Percentiles rank a stretch among this genome's conserved stretches.
Evolutionary conservation across 2,797 vertebrate genomes (phyloP).

Genomic region (Paedocypris micromegethes): DNA sequence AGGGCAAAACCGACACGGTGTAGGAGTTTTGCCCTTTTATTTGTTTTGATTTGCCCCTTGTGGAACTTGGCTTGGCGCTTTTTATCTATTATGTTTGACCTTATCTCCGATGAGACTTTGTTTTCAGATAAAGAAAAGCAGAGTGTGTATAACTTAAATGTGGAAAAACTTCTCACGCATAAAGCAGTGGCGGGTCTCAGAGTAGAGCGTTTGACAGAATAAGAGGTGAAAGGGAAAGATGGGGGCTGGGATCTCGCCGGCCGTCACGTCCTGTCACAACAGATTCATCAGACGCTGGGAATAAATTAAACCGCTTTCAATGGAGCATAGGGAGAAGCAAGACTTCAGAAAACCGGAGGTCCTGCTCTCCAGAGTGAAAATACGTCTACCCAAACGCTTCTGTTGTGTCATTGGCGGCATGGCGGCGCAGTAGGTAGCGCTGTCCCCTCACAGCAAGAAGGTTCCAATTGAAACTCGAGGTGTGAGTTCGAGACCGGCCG

Average conservation of each 20-base stretch:
- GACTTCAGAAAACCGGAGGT: constrained; percentile 37
- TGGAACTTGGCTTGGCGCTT: too few species aligned
- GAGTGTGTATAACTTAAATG: too few species aligned
- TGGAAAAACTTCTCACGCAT: too few species aligned
- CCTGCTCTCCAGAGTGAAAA: constrained; percentile 39
- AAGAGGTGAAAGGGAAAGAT: constrained; percentile 45
- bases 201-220: constrained; percentile 59
- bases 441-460: background rate
- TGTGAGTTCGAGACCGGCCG: too few species aligned
- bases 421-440: constrained; percentile 5
- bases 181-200: constrained; percentile 43
- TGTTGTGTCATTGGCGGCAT: constrained; percentile 26
- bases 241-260: constrained; percentile 61
- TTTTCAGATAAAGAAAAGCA: too few species aligned
- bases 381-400: constrained; percentile 32
- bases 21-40: too few species aligned
- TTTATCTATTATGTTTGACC: too few species aligned
- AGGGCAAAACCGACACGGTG: too few species aligned
- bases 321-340: constrained; percentile 53
- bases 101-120: too few species aligned
- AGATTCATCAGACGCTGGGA: constrained; percentile 68
- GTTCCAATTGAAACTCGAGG: too few species aligned
- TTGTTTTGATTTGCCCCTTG: too few species aligned
- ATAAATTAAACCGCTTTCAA: constrained; percentile 63
- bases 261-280: constrained; percentile 72